Evolutionary conservation across 92 coral and sea anemone species (phyloP), one percentile per base, ranked within the genome.

Genomic region (Heliopora coerulea): DNA sequence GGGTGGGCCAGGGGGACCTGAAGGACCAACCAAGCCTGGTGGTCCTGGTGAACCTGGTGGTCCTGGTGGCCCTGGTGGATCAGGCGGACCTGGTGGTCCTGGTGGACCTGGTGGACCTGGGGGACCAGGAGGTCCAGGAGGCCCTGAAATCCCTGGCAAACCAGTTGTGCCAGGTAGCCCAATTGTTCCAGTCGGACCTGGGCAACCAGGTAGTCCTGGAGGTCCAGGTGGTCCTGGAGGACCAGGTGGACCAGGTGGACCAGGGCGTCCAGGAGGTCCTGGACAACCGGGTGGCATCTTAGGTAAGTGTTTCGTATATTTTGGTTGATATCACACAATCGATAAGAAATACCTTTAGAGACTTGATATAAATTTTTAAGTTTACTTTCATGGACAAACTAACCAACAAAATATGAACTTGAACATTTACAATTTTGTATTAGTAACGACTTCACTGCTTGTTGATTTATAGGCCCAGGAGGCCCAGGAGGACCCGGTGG

Each of bases 401-500:
- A n/a, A n/a, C n/a, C n/a, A n/a, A n/a, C n/a, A n/a, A n/a, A n/a
- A n/a, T n/a, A n/a, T n/a, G n/a, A n/a, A n/a, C n/a, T n/a, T n/a
- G n/a, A n/a, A n/a, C n/a, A n/a, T n/a, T n/a, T n/a, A n/a, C n/a
- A n/a, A n/a, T n/a, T n/a, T n/a, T n/a, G n/a, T n/a, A n/a, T n/a
- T n/a, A n/a, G n/a, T 46, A 8, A 8, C n/a, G 14, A 15, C n/a
- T 46, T 8, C 7, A 46, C 15, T 46, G 10, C 52, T 15, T 46
- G 52, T 46, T 46, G 2, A 4, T 89, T 89, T 56, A 48, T 19
- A 8, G 86, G 86, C 0, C 97, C 97, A 0, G 69, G 68, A 0
- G 88, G 86, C n/a, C 97, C 97, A 14, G 73, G 84, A 23, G 96
- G 96, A 0, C 96, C 96, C 27, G 68, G 85, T 15, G 85, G 85